Evolutionary conservation across 2,888 invertebrate genomes (phyloP), one percentile per base, ranked within the genome.

Genomic region (Drosophila pseudotakahashii): DNA sequence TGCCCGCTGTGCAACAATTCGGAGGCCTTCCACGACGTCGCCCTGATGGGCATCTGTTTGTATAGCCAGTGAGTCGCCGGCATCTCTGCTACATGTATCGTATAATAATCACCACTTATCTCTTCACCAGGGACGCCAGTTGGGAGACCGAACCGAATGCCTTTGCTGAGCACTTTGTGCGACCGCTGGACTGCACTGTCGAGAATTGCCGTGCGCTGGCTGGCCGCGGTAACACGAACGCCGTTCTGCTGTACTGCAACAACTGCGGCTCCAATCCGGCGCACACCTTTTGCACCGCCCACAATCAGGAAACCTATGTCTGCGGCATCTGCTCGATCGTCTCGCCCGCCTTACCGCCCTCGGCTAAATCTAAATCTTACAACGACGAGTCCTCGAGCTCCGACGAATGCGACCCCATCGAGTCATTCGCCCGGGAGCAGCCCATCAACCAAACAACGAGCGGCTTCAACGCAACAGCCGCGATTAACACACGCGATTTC

Each of bases 101-200:
- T 26, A 26, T 26, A 26, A 26, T 26, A 26, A 26, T 26, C 4
- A 26, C 26, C 26, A 6, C 2, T 26, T 6, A 26, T 16, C 23
- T 78, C 86, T 11, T 30, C 1, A 7, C 0, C 26, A 72, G 73
- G 3, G 72, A 72, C 11, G 73, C 72, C 6, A 94, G 96, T 0
- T 97, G 97, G 97, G 97, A 97, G 88, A 85, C 94, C 11, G 95
- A 94, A 72, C 95, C 96, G 2, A 94, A 96, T 85, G 97, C 97
- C 0, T 97, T 94, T 91, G 93, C 94, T 0, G 97, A 96, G 64
- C 93, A 97, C 42, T 92, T 95, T 16, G 95, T 66, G 95, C 1
- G 94, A 94, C 3, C 89, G 26, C 5, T 93, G 7, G 76, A 83
- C 0, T 97, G 97, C 88, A 93, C 94, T 45, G 94, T 94, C 30